phyloP scores from a whole-genome alignment of 2,888 invertebrate species.

The Onthophagus sagittarius region DNA sequence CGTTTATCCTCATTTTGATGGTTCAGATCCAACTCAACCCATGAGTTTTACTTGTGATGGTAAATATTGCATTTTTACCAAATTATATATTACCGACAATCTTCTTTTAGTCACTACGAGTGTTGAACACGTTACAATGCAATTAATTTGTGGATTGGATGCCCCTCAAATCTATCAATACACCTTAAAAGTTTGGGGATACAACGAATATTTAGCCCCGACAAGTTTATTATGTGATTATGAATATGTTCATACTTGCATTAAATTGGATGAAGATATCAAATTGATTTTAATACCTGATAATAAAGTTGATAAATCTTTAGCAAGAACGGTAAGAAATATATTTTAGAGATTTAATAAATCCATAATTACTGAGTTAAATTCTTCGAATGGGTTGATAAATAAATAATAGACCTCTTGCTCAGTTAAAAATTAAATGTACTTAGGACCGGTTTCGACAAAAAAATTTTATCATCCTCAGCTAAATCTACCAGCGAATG shows the following conservation, averaged over 20 bases:
- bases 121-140: constrained; percentile 80
- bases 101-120: constrained; percentile 72
- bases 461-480: no score
- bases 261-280: constrained; percentile 88
- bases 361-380: no score
- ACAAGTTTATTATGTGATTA: constrained; percentile 83
- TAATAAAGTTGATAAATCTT: constrained; percentile 62
- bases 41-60: constrained; percentile 91
- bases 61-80: no score
- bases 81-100: no score
- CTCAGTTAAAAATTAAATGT: no score
- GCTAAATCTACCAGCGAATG: no score
- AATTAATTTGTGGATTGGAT: constrained; percentile 77
- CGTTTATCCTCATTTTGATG: constrained; percentile 62
- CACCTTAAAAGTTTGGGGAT: constrained; percentile 75
- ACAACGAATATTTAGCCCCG: constrained; percentile 83
- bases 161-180: constrained; percentile 52
- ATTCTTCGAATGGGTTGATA: no score
- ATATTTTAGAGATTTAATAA: no score
- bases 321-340: constrained; percentile 67
- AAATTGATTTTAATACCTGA: constrained; percentile 64
- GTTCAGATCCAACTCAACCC: constrained; percentile 53
- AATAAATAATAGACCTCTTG: no score
- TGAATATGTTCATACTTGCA: constrained; percentile 90
- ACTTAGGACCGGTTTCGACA: no score